Evolutionary conservation across 2,888 invertebrate species (phyloP).

Genomic region (Nephrotoma guestfalica): DNA sequence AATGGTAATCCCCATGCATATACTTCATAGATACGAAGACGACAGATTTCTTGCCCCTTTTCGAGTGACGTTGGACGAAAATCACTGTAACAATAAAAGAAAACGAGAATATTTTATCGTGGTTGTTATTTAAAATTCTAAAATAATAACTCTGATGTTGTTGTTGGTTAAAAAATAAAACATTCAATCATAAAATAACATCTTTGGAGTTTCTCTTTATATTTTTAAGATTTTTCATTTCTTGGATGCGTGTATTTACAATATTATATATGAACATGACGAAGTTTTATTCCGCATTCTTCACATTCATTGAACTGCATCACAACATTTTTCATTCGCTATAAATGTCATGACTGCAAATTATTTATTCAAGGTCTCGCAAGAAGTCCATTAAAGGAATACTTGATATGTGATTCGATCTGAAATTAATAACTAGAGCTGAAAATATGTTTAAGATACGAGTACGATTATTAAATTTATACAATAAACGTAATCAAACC

Average conservation of each 20-base stretch:
- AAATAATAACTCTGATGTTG: not conserved
- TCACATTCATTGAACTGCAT: not conserved
- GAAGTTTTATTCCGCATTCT: not conserved
- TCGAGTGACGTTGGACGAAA: constrained; percentile 71
- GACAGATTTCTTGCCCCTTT: constrained; percentile 68
- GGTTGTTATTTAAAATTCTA: not conserved
- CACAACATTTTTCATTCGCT: not conserved
- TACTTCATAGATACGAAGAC: constrained; percentile 62
- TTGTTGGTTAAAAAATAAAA: not conserved
- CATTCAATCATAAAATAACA: not conserved
- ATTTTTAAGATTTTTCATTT: not conserved
- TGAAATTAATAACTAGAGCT: not conserved
- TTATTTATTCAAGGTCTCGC: not conserved
- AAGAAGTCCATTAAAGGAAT: not conserved
- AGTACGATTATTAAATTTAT: no score
- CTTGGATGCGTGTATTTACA: not conserved
- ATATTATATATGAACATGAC: not conserved
- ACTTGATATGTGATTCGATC: not conserved
- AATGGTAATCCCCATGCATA: constrained; percentile 81
- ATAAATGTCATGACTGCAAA: not conserved
- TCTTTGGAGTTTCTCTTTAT: not conserved
- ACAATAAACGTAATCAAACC: no score
- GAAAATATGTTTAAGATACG: no score
- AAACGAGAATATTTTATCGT: not conserved
- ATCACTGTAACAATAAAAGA: constrained; percentile 44